Conservation (phyloP, 2,888 invertebrate genomes). For the Auanema sp. region DNA sequence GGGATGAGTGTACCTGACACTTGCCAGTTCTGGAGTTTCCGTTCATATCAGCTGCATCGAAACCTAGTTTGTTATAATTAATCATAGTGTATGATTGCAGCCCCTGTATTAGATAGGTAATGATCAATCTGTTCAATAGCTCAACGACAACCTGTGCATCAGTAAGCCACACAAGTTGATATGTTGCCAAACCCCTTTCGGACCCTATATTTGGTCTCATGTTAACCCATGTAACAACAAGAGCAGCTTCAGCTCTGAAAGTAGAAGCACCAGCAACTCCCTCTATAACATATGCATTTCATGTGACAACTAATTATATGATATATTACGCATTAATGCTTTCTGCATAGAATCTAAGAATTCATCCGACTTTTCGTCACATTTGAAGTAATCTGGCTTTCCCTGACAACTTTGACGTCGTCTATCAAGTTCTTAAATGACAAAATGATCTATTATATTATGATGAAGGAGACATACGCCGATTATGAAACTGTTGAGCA, state of each 20-base stretch:
- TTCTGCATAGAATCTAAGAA: constrained; percentile 30
- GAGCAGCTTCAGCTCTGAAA: constrained; percentile 84
- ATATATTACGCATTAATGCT: constrained; percentile 21
- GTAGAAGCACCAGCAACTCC: constrained; percentile 84
- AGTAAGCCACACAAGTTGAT: constrained; percentile 68
- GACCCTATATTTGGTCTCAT: constrained; percentile 70
- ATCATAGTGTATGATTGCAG: constrained; percentile 89
- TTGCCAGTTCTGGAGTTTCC: constrained; percentile 35
- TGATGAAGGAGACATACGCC: neutral
- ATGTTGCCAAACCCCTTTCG: constrained; percentile 70
- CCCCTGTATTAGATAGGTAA: constrained; percentile 71
- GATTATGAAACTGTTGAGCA: constrained; percentile 15
- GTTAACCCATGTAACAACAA: constrained; percentile 91
- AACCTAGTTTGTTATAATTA: constrained; percentile 85
- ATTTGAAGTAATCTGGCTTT: constrained; percentile 22
- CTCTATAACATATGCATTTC: constrained; percentile 66
- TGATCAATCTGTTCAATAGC: neutral
- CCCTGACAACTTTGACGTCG: constrained; percentile 19
- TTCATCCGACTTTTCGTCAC: constrained; percentile 23
- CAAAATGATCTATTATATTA: neutral
- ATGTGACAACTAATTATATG: neutral
- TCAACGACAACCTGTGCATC: constrained; percentile 84
- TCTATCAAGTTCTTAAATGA: constrained; percentile 2
- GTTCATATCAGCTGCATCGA: constrained; percentile 74
- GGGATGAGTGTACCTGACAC: constrained; percentile 28